Base-by-base conservation (phyloP, 2,113 vertebrate species). In the Sprattus sprattus region DNA sequence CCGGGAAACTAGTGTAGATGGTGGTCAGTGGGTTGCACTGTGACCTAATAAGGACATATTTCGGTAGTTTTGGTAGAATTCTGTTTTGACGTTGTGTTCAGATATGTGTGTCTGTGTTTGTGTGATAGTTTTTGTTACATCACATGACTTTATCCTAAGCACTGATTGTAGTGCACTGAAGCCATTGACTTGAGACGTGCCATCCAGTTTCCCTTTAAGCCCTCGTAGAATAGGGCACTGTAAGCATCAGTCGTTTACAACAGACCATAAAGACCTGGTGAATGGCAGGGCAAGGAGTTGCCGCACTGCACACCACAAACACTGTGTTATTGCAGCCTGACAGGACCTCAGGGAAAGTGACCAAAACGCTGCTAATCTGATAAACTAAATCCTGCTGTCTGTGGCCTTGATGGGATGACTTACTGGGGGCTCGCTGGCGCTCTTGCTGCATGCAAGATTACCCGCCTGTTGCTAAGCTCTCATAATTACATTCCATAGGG, bases 401-500 rank as follows among this genome's bases (percentile, higher is more conserved):
- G 54, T 60, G 54, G 54, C 54, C 54, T 20, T 60, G 54, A 60
- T 60, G 54, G 54, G 54, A 60, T 60, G 54, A 60, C 54, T 52
- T 52, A 15, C 50, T 60, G 20, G 54, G 54, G 54, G 18, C 54
- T 60, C 54, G 18, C 18, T 60, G 54, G 54, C 4, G 18, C 54
- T 60, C 22, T 60, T 60, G 54, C 54, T 60, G 22, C 54, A 60
- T 60, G 18, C 54, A 60, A 60, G 54, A 60, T 60, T 60, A 60
- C 18, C 54, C 54, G 54, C 18, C 54, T 20, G 54, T 60, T 60
- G 54, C 54, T 60, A 60, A 60, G 54, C 54, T 60, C 54, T 60
- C 18, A 60, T 60, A 60, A 60, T 60, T 60, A 60, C 54, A 60
- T 60, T 60, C 54, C 54, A 60, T 60, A 60, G 54, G 54, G 54